Evolutionary conservation across 2,113 vertebrate species (phyloP), one percentile per base, ranked within the genome.

Genomic region (Tonatia bakeri): DNA sequence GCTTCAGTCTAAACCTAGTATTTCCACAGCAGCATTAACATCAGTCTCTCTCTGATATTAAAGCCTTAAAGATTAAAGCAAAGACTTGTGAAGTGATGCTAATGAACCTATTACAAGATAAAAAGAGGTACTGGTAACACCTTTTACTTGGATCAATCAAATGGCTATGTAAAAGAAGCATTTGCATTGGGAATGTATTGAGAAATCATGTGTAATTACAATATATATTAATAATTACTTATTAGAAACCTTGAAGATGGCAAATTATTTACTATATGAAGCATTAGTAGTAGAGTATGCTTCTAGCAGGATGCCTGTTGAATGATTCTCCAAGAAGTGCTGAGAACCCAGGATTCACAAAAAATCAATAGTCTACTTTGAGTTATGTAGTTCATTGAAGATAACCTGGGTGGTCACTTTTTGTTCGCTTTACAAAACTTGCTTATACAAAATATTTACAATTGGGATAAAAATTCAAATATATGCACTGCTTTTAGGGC

Each of bases 21-120:
- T 97, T 97, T 95, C 75, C 96, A 65, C 19, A 90, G 3, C 0
- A 92, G 61, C 17, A 38, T 36, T 31, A 52, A 19, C 36, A 85
- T 94, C 83, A 38, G 43, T 65, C 67, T 96, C 79, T 52, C 85
- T 94, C 92, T 96, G 86, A 93, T 80, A 94, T 91, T 96, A 97
- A 77, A 50, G 15, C 22, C 19, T 7, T 12, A 80, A 45, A 95
- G 43, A 87, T 24, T 36, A 97, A 96, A 94, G 83, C 61, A 82
- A 90, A 97, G 76, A 47, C 96, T 86, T 81, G 7, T 11, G n/a
- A 89, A 90, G 86, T 43, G 15, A 75, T 96, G 73, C 5, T 36
- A 80, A 69, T 81, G 64, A 79, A 90, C 36, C 31, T 24, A 79
- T 96, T 94, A 40, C 20, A 92, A 82, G 45, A 85, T 90, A 94